Percentiles rank a stretch among this genome's conserved stretches.
phyloP scores from a whole-genome alignment of 1,140 invertebrate genomes.

The Dolichoris vasculosae region DNA sequence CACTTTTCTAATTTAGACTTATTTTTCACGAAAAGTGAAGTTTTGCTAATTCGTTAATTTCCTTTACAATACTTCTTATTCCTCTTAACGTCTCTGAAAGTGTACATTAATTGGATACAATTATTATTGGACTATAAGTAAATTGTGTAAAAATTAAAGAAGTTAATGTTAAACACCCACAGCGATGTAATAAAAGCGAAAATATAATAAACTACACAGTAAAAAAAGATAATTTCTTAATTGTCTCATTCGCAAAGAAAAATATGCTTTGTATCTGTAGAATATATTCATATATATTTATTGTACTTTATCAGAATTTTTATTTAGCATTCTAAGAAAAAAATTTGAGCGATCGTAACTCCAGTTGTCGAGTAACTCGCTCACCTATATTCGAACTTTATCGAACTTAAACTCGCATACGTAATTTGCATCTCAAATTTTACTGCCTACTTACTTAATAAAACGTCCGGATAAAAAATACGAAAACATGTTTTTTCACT shows the following conservation, averaged over 20 bases:
- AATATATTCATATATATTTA: neutral
- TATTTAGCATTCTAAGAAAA: neutral
- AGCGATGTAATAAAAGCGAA: neutral
- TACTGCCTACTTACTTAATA: too few relatives aligned
- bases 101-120: conserved; percentile 15
- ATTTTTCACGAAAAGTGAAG: conserved; percentile 14
- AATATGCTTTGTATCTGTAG: neutral
- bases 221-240: neutral
- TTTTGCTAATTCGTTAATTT: conserved; percentile 34
- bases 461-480: neutral
- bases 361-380: neutral
- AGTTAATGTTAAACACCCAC: conserved; percentile 23
- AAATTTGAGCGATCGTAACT: neutral
- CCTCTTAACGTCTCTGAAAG: conserved; percentile 49
- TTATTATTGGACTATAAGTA: neutral
- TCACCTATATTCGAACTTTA: too few relatives aligned
- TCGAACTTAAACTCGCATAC: neutral
- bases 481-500: neutral
- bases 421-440: neutral
- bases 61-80: conserved; percentile 21
- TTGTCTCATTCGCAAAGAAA: neutral
- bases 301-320: neutral
- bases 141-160: neutral
- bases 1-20: conserved; percentile 33
- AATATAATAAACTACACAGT: neutral